These are phyloP conservation scores for Drosophila truncata DNA, from an alignment of 1,140 invertebrate species.

Conservation along the genomic window DNA sequence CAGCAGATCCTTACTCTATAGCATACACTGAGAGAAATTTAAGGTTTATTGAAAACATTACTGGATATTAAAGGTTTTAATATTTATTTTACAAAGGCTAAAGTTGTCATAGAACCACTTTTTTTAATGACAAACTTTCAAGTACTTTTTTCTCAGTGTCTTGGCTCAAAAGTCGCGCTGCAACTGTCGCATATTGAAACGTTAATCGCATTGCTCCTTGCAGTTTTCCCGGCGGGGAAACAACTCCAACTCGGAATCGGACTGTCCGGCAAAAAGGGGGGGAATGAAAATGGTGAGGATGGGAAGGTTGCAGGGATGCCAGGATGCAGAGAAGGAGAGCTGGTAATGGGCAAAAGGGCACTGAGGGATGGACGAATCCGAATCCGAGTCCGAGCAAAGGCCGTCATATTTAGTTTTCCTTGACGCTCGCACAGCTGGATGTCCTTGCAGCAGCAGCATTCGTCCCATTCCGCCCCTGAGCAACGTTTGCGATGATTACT, in stretches of 20 bases:
- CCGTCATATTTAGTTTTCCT: conserved; percentile 73
- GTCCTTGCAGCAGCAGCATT: conserved; percentile 35
- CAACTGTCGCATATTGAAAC: conserved; percentile 78
- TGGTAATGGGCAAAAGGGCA: neutral
- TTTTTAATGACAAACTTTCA: no score
- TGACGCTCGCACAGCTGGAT: conserved; percentile 66
- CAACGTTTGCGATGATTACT: conserved; percentile 76
- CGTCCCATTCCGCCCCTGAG: conserved; percentile 7
- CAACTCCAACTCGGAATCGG: conserved; percentile 21
- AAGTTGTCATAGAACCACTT: no score
- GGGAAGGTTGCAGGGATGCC: neutral
- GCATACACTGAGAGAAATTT: neutral
- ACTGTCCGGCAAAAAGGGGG: conserved; percentile 6
- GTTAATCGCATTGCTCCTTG: conserved; percentile 71
- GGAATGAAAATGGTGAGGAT: neutral
- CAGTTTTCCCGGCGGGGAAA: conserved; percentile 47
- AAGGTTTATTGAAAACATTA: no score
- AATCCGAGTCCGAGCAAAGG: conserved; percentile 32
- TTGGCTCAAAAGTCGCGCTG: conserved; percentile 32
- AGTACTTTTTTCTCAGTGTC: conserved; percentile 3
- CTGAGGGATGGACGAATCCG: neutral
- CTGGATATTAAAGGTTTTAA: no score
- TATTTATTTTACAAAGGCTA: no score
- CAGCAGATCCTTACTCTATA: neutral
- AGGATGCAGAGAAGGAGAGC: neutral